Evolutionary conservation across 2,113 vertebrate genomes (phyloP), one percentile per base, ranked within the genome.

Genomic region (Equus przewalskii): DNA sequence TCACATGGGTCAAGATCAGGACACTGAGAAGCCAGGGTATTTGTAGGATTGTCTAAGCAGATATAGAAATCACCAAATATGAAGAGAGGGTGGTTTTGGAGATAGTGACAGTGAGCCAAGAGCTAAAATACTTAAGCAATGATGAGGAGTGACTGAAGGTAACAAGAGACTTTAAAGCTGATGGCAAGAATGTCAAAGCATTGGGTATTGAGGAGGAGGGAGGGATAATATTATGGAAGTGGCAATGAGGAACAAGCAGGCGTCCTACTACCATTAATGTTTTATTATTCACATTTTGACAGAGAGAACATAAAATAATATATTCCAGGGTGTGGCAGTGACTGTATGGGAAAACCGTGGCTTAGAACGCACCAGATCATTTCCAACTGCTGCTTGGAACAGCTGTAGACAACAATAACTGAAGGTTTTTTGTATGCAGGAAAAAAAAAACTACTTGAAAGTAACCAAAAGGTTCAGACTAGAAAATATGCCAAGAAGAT

Each of bases 401-500:
- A 91, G 60, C 33, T 54, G 2, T 26, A 79, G 79, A 75, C 79
- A 93, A n/a, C 24, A 65, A 44, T 76, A 80, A 28, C 14, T 51
- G 58, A 79, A 93, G 78, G 41, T 22, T 24, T 94, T 94, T 70
- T 67, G 24, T 54, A 65, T 36, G 60, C 26, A 79, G 49, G 36
- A 18, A 58, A 87, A 24, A 56, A 78, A 58, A 24, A 16, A 26
- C 22, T n/a, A 96, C 12, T 44, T 64, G 21, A 93, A 87, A 36
- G 28, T 51, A 91, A 56, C 22, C 28, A 33, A 88, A 94, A 92
- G 7, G 46, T 80, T 94, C 58, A 54, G 76, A 81, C n/a, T 62
- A 49, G 76, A 92, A 94, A 89, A 82, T 72, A 86, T 26, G 80
- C 24, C 64, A 94, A 91, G 46, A 78, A 88, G 75, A 49, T 56